These are phyloP conservation scores for Mesembrinibis cayennensis DNA, from an alignment of 2,113 vertebrate species.

Conservation along the genomic window DNA sequence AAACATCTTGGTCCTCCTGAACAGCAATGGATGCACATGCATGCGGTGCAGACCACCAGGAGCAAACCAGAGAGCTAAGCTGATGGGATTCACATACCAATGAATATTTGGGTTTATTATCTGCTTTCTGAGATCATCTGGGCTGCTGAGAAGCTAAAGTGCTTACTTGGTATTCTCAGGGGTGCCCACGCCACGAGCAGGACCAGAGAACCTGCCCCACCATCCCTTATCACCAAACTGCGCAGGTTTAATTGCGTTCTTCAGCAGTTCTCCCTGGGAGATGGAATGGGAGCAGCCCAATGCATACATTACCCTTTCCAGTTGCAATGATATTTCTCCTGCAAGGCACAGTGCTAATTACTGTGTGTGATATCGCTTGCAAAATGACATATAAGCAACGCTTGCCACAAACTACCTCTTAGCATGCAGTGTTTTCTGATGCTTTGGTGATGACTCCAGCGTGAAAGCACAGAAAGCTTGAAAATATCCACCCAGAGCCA, in stretches of 20 bases:
- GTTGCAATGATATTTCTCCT: background rate
- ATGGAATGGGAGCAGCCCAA: background rate
- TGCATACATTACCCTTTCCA: background rate
- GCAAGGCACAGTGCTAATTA: background rate
- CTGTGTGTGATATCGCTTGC: background rate
- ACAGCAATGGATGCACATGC: no score
- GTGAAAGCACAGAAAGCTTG: background rate
- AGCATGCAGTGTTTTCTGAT: background rate
- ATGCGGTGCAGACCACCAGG: fast-evolving
- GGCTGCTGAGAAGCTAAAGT: background rate
- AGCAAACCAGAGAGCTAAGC: background rate
- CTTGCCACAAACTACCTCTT: background rate
- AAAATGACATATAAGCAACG: background rate
- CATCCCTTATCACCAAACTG: background rate
- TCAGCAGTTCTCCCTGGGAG: background rate
- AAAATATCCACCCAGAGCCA: background rate
- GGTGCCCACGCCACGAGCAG: background rate
- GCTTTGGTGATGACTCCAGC: background rate
- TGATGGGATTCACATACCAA: background rate
- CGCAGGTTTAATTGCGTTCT: background rate
- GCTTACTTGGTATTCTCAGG: background rate
- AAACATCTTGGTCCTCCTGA: background rate
- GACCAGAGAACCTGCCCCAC: background rate
- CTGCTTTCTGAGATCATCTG: background rate
- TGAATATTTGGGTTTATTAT: background rate